phyloP scores from a whole-genome alignment of 2,888 invertebrate species.

The Lithosia quadra region DNA sequence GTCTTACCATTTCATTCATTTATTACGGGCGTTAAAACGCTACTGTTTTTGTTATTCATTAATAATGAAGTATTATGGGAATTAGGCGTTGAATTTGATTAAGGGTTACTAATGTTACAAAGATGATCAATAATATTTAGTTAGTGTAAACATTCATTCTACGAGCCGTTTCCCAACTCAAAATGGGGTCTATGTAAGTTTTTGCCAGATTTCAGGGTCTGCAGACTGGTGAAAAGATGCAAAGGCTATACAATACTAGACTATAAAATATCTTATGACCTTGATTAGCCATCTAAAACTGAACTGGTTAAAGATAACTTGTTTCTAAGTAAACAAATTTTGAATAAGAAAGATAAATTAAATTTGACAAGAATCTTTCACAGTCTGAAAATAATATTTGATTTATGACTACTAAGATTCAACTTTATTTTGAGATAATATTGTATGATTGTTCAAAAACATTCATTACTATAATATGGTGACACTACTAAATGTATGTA shows the following conservation, averaged over 20 bases:
- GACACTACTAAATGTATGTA: too few relatives aligned
- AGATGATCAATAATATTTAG: conserved; percentile 15
- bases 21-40: conserved; percentile 67
- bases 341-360: background rate
- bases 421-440: background rate
- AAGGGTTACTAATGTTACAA: background rate
- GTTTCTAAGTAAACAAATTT: conserved; percentile 2
- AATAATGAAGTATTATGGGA: conserved; percentile 43
- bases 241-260: background rate
- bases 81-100: conserved; percentile 40
- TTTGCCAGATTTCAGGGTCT: too few relatives aligned
- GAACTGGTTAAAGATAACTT: conserved; percentile 2
- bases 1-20: conserved; percentile 71
- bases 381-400: background rate
- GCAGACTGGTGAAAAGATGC: background rate
- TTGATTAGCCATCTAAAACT: background rate
- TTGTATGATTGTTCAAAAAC: background rate
- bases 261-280: background rate
- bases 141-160: background rate
- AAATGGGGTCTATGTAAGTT: too few relatives aligned
- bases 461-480: too few relatives aligned
- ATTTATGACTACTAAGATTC: background rate
- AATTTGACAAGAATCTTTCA: background rate
- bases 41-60: conserved; percentile 53
- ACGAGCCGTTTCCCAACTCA: too few relatives aligned